Evolutionary conservation across 92 coral and sea anemone species (phyloP), one percentile per base, ranked within the genome.

Genomic region (Porites rus): DNA sequence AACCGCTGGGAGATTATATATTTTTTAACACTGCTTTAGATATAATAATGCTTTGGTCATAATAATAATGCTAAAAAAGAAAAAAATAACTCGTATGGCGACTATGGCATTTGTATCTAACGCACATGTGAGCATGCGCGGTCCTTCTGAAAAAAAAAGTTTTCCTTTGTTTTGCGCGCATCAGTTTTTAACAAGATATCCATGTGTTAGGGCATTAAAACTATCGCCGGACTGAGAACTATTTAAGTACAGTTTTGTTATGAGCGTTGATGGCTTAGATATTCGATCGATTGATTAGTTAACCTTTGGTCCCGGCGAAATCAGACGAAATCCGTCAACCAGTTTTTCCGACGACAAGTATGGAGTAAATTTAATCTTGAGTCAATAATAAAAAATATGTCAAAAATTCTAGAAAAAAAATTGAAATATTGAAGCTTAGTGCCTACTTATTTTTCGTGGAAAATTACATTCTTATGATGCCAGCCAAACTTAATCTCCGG

Each of bases 261-360:
- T 54, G 69, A 25, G 56, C 56, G 68, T 66, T 16, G 59, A 28
- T 66, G 67, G 43, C 46, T 81, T 16, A 69, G 77, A 70, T 81
- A 50, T 56, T 17, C 5, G 18, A 25, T 69, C 24, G 56, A 58
- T 21, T 5, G 61, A 16, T 67, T 51, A 10, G 10, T 19, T 28
- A 69, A 69, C 76, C 85, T 68, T 81, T 81, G 77, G 51, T 64
- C 76, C 54, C 17, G 7, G 46, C 54, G 66, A 72, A 81, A 69
- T 69, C 31, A 46, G 66, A n/a, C 4, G 25, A 25, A 14, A 24
- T 69, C 19, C 67, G 7, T 17, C 77, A 70, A 56, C 19, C 38
- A n/a, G 4, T 60, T 31, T 69, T 59, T 60, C 51, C 75, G 76
- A 80, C 66, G 74, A 25, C 66, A 71, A 68, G 24, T 16, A 81